phyloP scores from a whole-genome alignment of 2,113 vertebrate genomes.

The Pterocles orientalis region DNA sequence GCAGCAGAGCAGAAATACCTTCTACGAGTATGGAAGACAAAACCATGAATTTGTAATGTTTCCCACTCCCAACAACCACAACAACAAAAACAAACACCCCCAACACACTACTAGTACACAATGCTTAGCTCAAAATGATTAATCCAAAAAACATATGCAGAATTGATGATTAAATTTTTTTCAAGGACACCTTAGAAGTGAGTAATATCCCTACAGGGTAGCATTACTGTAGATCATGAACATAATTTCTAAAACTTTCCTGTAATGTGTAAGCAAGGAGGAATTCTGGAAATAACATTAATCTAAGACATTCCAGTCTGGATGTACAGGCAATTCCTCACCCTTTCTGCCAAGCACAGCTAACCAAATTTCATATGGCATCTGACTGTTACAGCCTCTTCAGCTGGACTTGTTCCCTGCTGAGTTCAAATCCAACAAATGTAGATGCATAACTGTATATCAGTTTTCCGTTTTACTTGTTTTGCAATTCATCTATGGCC shows the following conservation, averaged over 20 bases:
- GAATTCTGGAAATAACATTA: background rate
- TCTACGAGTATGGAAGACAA: background rate
- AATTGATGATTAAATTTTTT: background rate
- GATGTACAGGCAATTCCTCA: background rate
- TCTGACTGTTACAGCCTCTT: conserved; percentile 46
- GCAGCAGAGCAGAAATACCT: background rate
- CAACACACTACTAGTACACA: background rate
- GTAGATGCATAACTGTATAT: conserved; percentile 34
- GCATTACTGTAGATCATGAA: background rate
- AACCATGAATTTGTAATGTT: background rate
- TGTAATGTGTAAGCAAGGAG: background rate
- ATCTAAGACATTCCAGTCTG: background rate
- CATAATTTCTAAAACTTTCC: background rate
- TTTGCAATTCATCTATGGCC: background rate
- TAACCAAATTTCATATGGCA: conserved; percentile 19
- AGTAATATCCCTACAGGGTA: background rate
- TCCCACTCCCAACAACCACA: background rate
- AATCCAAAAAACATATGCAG: background rate
- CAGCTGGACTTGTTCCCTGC: background rate
- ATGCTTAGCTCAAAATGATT: background rate
- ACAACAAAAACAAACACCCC: background rate
- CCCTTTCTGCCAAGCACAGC: background rate
- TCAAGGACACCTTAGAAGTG: background rate
- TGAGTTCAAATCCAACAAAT: conserved; percentile 35
- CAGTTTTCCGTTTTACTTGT: conserved; percentile 12